phyloP scores from a whole-genome alignment of 2,797 vertebrate genomes.

The Rhabdomys pumilio region DNA sequence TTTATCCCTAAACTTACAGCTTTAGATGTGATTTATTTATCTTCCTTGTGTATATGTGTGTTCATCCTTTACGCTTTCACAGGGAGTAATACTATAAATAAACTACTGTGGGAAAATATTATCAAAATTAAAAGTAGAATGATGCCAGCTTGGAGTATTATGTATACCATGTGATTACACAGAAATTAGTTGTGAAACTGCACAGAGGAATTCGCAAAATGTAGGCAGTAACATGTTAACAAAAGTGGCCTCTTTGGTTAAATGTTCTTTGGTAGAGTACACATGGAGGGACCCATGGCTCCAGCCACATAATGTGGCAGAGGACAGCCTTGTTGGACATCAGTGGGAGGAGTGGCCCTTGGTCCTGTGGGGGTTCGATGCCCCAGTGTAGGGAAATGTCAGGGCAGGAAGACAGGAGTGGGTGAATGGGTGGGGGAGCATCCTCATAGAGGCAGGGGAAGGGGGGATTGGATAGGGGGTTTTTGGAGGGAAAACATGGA shows the following conservation, averaged over 20 bases:
- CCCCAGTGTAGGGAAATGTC: too few species aligned
- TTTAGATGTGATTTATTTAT: neutral
- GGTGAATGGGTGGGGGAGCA: too few species aligned
- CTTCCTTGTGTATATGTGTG: neutral
- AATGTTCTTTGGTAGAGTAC: too few species aligned
- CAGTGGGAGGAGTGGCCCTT: too few species aligned
- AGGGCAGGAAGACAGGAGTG: too few species aligned
- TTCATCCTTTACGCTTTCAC: neutral
- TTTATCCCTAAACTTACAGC: neutral
- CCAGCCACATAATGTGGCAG: too few species aligned
- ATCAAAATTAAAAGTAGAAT: conserved; percentile 37
- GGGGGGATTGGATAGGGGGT: too few species aligned
- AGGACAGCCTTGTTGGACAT: too few species aligned
- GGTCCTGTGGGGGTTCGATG: too few species aligned
- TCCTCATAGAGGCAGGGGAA: too few species aligned
- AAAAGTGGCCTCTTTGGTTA: neutral
- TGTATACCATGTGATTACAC: neutral
- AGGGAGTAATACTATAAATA: conserved; percentile 27
- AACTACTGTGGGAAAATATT: conserved; percentile 45
- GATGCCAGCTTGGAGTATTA: neutral
- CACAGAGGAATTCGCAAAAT: neutral
- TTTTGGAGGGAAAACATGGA: too few species aligned
- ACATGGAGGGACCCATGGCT: too few species aligned
- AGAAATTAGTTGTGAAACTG: neutral
- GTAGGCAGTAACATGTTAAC: neutral